A percentile compares a stretch with the other conserved stretches of the same genome.
phyloP scores from a whole-genome alignment of 2,888 invertebrate genomes.

The Cloeon dipterum region DNA sequence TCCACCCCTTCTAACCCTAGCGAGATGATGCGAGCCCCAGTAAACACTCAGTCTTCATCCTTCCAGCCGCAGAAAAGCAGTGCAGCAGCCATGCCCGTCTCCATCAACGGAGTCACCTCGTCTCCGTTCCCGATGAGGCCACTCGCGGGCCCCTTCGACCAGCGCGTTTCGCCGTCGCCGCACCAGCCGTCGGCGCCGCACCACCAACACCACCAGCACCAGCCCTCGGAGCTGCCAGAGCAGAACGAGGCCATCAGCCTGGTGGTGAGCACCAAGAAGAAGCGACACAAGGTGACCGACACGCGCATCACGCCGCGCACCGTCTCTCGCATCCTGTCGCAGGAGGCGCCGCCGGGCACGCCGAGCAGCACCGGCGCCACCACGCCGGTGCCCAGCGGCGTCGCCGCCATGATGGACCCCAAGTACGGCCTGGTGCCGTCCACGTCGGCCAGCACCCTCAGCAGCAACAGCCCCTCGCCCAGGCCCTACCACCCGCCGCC shows the following conservation, averaged over 20 bases:
- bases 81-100: neutral
- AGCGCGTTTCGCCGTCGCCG: slow-evolving; percentile 24
- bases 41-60: slow-evolving; percentile 29
- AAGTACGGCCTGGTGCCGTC: slow-evolving; percentile 9
- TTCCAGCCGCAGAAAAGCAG: slow-evolving; percentile 62
- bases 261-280: slow-evolving; percentile 88
- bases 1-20: neutral
- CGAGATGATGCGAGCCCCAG: slow-evolving; percentile 30
- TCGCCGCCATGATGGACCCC: slow-evolving; percentile 4
- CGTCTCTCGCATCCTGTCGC: slow-evolving; percentile 63
- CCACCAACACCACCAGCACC: slow-evolving; percentile 21
- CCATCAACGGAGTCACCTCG: neutral
- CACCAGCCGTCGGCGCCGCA: slow-evolving; percentile 32
- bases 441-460: slow-evolving; percentile 9
- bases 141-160: slow-evolving; percentile 3
- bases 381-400: slow-evolving; percentile 2
- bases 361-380: slow-evolving; percentile 8
- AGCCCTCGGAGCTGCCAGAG: slow-evolving; percentile 28
- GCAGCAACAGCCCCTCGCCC: slow-evolving; percentile 33
- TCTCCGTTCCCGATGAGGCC: neutral
- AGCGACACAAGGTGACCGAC: slow-evolving; percentile 91
- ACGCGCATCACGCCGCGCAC: slow-evolving; percentile 79
- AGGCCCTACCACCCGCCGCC: slow-evolving; percentile 47
- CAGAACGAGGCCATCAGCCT: slow-evolving; percentile 86
- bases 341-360: slow-evolving; percentile 43